Evolutionary conservation across 1,140 invertebrate genomes (phyloP), one percentile per base, ranked within the genome.

Genomic region (Monomorium pharaonis): DNA sequence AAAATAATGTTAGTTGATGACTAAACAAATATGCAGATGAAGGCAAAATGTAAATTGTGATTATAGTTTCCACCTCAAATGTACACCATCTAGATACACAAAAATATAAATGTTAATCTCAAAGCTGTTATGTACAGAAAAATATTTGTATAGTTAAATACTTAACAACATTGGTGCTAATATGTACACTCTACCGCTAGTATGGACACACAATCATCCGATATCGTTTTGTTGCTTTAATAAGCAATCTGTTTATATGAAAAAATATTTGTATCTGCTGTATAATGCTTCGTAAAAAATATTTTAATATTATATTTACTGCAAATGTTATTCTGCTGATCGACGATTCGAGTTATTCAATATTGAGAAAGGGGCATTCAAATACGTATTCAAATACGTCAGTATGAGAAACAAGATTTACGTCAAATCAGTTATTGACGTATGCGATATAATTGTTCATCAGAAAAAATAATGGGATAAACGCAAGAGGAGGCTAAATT

Each of bases 371-470:
- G 1, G 2, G 12, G 6, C n/a, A 49, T 81, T n/a, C n/a, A n/a
- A n/a, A n/a, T 37, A 37, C 37, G 14, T 44, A 9, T 67, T 47
- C 18, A 18, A 51, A 24, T 49, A 37, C 14, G 27, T 58, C 4
- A 83, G 21, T 42, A 24, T 27, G 47, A 30, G 14, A 37, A 67
- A 51, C 14, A 42, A 51, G 60, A n/a, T 63, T 63, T 47, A 65
- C 18, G 33, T 58, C 65, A 70, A 51, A 30, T 16, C 14, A 51
- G 4, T 24, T 37, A 67, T 51, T 30, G n/a, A 78, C 42, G 14
- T 44, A 78, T 14, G 0, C 18, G n/a, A 78, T 37, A 69, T 37
- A 47, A 77, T 30, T 42, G 6, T 77, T 49, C 67, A 51, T 78
- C 27, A 0, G 16, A 33, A 14, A n/a, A 3, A 67, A 67, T n/a